A percentile compares a stretch with the other conserved stretches of the same genome.
phyloP scores from a whole-genome alignment of 2,888 invertebrate species.

The Erebia epiphron region DNA sequence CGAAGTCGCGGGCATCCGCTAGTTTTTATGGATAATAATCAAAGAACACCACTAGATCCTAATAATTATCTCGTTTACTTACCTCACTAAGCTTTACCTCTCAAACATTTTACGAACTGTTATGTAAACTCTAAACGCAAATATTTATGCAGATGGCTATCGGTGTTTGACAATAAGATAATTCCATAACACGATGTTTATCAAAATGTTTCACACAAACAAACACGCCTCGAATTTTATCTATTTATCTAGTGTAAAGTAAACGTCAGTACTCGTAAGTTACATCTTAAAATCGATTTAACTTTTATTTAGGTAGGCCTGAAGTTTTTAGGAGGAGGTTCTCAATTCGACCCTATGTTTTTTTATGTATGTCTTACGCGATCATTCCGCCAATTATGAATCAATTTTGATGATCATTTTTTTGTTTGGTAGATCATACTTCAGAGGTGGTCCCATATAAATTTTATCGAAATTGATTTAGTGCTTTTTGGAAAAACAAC shows the following conservation, averaged over 20 bases:
- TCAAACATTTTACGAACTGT: slow-evolving; percentile 5
- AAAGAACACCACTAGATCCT: background rate
- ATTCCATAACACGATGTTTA: slow-evolving; percentile 25
- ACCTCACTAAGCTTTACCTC: background rate
- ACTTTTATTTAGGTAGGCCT: too few relatives aligned
- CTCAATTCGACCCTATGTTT: too few relatives aligned
- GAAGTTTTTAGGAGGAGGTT: too few relatives aligned
- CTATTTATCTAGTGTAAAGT: slow-evolving; percentile 17
- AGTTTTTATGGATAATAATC: too few relatives aligned
- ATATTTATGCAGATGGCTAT: slow-evolving; percentile 32
- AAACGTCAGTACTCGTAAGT: slow-evolving; percentile 23
- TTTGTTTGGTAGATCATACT: too few relatives aligned
- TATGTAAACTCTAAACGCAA: slow-evolving; percentile 26
- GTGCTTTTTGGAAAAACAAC: too few relatives aligned
- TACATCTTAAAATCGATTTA: slow-evolving; percentile 2
- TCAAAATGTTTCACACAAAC: slow-evolving; percentile 24
- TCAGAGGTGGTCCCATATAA: too few relatives aligned
- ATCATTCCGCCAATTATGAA: too few relatives aligned
- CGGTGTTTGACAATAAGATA: slow-evolving; percentile 33
- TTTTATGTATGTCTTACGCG: too few relatives aligned
- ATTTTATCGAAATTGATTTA: too few relatives aligned
- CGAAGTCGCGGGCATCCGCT: too few relatives aligned
- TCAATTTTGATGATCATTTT: too few relatives aligned
- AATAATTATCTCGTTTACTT: background rate
- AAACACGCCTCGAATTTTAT: slow-evolving; percentile 14